Base-by-base conservation (phyloP, 1,140 invertebrate genomes). In the Drosophila auraria region DNA sequence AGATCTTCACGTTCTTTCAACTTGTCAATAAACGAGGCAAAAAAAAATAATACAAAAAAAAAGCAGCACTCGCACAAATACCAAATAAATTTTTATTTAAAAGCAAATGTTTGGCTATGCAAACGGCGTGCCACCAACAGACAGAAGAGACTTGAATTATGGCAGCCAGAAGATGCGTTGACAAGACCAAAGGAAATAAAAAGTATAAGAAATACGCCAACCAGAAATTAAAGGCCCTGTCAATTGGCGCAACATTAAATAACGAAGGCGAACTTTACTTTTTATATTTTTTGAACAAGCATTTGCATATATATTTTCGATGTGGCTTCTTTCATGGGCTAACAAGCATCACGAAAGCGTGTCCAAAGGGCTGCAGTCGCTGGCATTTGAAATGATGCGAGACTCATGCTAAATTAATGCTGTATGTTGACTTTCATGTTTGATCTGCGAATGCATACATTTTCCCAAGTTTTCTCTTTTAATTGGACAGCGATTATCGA, bases 101-200 rank as follows among this genome's bases (percentile, higher is more conserved):
- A 57, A 84, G 78, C 84, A 89, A 89, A 89, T 89, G 86, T 90
- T 89, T 89, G 73, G 86, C 81, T 89, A 89, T 89, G 84, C 84
- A 89, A 90, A 89, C 87, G 84, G 74, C 82, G 81, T 89, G 66
- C 81, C 84, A 78, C 64, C 62, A 65, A 54, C 27, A 33, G 72
- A 63, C 70, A 62, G 70, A 40, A 70, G 11, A 61, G 77, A 81
- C 83, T 89, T 87, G 86, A 89, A 89, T 90, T 89, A 89, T 89
- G 84, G 84, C 86, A 84, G 74, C 81, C 74, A 59, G 72, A 89
- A 83, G 86, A 89, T 89, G 84, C 84, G 84, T 79, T 89, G 84
- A 89, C 84, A 89, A 83, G 56, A 45, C 49, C 44, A 79, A 61
- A 78, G 57, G 62, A 73, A 82, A 63, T 49, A 82, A 54, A 75